phyloP scores from a whole-genome alignment of 2,888 invertebrate genomes.

The Pseudoips prasinana region DNA sequence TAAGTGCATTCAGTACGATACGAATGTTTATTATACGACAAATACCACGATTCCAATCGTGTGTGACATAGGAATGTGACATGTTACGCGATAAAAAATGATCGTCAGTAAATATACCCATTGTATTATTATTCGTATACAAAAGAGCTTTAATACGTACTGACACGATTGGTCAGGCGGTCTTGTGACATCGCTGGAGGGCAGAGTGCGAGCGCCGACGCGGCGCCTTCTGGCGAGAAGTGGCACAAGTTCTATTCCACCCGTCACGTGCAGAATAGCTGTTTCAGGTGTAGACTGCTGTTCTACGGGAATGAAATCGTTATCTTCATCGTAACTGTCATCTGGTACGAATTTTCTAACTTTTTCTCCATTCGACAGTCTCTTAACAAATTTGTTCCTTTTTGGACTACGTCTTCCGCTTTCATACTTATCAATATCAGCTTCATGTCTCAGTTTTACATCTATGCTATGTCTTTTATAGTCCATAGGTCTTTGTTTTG shows the following conservation, averaged over 20 bases:
- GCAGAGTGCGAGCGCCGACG: slow-evolving; percentile 71
- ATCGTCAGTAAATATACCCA: too few species aligned
- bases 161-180: slow-evolving; percentile 67
- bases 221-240: slow-evolving; percentile 85
- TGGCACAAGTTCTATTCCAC: slow-evolving; percentile 89
- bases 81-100: too few species aligned
- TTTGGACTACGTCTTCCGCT: slow-evolving; percentile 47
- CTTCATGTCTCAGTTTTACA: slow-evolving; percentile 27
- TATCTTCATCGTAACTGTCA: slow-evolving; percentile 38
- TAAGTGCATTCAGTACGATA: too few species aligned
- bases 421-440: slow-evolving; percentile 17
- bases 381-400: slow-evolving; percentile 59
- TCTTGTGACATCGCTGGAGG: slow-evolving; percentile 72
- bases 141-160: slow-evolving; percentile 48
- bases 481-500: slow-evolving; percentile 31
- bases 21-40: too few species aligned
- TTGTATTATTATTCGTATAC: too few species aligned
- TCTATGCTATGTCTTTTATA: slow-evolving; percentile 29
- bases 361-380: slow-evolving; percentile 59
- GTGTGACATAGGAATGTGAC: too few species aligned
- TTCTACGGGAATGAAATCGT: slow-evolving; percentile 27
- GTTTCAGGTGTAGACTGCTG: slow-evolving; percentile 67
- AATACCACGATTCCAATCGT: too few species aligned
- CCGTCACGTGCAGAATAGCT: slow-evolving; percentile 72
- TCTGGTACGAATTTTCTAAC: slow-evolving; percentile 46